phyloP scores from a whole-genome alignment of 2,113 vertebrate species.

The Podarcis raffonei region DNA sequence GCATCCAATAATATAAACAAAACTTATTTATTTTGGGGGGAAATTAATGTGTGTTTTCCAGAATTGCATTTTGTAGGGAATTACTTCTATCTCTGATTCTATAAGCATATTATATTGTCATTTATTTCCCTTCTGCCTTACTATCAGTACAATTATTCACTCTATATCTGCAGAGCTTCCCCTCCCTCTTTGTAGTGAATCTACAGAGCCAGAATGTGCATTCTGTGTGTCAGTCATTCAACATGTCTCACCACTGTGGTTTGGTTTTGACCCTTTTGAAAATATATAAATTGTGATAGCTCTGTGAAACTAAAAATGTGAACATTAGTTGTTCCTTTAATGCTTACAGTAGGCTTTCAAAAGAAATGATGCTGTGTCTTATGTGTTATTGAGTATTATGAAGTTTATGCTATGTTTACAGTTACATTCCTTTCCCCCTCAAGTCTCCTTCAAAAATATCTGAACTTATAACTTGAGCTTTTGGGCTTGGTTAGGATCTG shows the following conservation, averaged over 20 bases:
- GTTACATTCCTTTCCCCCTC: neutral
- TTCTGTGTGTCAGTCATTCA: neutral
- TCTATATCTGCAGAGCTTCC: neutral
- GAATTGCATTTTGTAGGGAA: neutral
- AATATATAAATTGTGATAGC: neutral
- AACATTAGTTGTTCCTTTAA: neutral
- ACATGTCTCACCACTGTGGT: neutral
- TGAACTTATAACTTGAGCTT: constrained; percentile 1
- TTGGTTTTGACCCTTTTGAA: neutral
- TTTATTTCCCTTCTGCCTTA: neutral
- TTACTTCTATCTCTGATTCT: neutral
- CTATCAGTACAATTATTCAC: neutral
- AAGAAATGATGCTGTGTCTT: neutral
- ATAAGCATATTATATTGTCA: neutral
- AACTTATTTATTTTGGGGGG: neutral
- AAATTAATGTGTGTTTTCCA: neutral
- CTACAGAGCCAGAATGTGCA: neutral
- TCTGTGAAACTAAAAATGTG: neutral
- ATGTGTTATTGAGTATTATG: neutral
- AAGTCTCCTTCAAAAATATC: constrained; percentile 24
- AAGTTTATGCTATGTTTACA: neutral
- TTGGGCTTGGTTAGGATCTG: neutral
- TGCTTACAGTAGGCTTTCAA: neutral
- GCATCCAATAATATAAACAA: neutral
- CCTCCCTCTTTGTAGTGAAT: neutral